Conservation (phyloP, 2,113 vertebrate genomes). For the Hippocampus mohnikei region DNA sequence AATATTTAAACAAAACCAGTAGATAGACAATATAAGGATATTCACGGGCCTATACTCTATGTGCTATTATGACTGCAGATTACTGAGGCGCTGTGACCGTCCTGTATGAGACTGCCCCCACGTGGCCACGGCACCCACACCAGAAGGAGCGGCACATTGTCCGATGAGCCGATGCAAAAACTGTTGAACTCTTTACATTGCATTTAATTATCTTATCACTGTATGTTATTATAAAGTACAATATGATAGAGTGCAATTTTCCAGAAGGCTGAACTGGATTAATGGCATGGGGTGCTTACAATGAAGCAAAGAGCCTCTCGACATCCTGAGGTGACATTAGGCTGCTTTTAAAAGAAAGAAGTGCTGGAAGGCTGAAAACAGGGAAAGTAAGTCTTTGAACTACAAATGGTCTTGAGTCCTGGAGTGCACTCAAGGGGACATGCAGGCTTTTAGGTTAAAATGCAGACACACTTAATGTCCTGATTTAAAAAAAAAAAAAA, state of each 20-base stretch:
- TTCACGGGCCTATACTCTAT: too few relatives aligned
- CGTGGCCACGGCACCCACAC: not conserved
- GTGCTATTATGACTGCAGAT: too few relatives aligned
- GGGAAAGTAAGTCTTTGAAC: slow-evolving; percentile 19
- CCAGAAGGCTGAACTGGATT: too few relatives aligned
- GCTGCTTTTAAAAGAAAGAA: slow-evolving; percentile 50
- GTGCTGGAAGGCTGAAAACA: not conserved
- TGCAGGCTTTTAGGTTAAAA: slow-evolving; percentile 41
- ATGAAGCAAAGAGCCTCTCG: slow-evolving; percentile 23
- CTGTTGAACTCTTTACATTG: not conserved
- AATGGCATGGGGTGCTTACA: slow-evolving; percentile 9
- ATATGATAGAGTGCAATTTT: too few relatives aligned
- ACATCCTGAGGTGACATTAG: slow-evolving; percentile 60
- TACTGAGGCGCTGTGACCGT: too few relatives aligned
- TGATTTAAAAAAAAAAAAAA: not conserved
- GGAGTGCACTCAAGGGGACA: slow-evolving; percentile 12
- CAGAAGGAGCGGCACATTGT: not conserved
- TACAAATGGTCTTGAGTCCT: slow-evolving; percentile 18
- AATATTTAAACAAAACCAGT: too few relatives aligned
- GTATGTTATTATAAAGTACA: too few relatives aligned
- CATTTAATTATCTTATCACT: not conserved
- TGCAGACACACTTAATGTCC: slow-evolving; percentile 1
- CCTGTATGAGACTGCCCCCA: too few relatives aligned
- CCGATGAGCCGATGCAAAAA: not conserved
- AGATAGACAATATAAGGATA: too few relatives aligned